Percentiles rank a stretch among this genome's conserved stretches.
These are phyloP conservation scores for Setophaga coronata DNA, from an alignment of 2,113 vertebrate genomes.

Conservation along the genomic window DNA sequence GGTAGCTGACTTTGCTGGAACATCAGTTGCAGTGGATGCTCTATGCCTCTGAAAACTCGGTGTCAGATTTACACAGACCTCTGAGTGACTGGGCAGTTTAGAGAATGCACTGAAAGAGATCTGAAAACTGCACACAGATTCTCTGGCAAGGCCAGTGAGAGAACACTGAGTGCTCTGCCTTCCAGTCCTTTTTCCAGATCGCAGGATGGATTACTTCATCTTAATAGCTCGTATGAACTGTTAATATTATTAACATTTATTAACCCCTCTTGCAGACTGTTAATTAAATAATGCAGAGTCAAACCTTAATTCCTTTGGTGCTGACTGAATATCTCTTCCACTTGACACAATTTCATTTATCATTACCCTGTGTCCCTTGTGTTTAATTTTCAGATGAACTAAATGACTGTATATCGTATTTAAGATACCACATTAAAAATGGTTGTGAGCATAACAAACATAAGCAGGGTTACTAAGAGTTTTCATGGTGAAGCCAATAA, in stretches of 20 bases:
- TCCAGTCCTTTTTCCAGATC: background rate
- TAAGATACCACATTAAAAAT: background rate
- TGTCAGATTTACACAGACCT: background rate
- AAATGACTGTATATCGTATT: background rate
- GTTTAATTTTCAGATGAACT: slow-evolving; percentile 44
- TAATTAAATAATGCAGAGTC: slow-evolving; percentile 44
- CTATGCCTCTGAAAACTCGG: background rate
- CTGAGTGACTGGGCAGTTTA: background rate
- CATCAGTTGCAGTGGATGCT: background rate
- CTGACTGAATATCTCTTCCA: slow-evolving; percentile 29
- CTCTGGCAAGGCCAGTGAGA: background rate
- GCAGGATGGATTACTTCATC: background rate
- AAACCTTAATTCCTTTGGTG: slow-evolving; percentile 37
- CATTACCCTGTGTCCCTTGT: slow-evolving; percentile 3
- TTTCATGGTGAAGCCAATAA: background rate
- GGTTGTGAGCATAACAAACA: background rate
- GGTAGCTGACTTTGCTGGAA: background rate
- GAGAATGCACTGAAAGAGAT: background rate
- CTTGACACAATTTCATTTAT: slow-evolving; percentile 43
- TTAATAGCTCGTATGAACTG: background rate
- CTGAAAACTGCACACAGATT: background rate
- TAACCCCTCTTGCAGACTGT: slow-evolving; percentile 11
- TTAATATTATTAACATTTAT: slow-evolving; percentile 52
- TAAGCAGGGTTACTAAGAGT: background rate
- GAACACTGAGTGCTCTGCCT: background rate